Base-by-base conservation (phyloP, 2,888 invertebrate genomes). In the Dynastes maya region DNA sequence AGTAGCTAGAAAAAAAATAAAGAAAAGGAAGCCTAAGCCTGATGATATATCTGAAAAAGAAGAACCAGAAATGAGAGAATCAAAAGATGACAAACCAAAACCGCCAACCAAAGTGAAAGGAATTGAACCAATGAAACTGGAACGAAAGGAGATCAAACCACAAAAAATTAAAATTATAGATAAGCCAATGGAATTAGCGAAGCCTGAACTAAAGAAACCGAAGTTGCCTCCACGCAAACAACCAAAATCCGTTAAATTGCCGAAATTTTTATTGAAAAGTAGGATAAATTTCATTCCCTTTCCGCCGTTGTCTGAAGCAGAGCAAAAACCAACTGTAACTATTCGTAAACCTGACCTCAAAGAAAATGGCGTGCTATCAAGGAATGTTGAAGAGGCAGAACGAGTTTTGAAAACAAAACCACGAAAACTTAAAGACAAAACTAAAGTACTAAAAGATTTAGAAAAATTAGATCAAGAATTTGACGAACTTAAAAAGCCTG, bases 251-350 rank as follows among this genome's bases (percentile, higher is more conserved):
- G 84, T 81, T 0, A 85, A 84, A 81, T 87, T 95, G 77, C 94
- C 94, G 0, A 94, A 93, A 86, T 90, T 94, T 74, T 90, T 93
- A 84, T 88, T 95, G 0, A 94, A 94, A 84, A 95, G 95, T 86
- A 91, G 93, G 82, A 93, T 95, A n/a, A 90, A 89, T 61, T 91
- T 90, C 82, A 87, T 90, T 1, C 89, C 89, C 72, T 90, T 90
- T 81, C 89, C 89, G 53, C 88, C 89, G 27, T 29, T 80, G 67
- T 81, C 80, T 32, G 88, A 88, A 84, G 58, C 82, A 61, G 87
- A 88, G 82, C 84, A 86, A 72, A 81, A 84, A 71, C 86, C 89
- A 3, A 80, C 84, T 37, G 86, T 89, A 53, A 87, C 88, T 45
- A 81, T 88, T 80, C 83, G 88, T 81, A 83, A 87, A 83, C 87